These are phyloP conservation scores for Tanypteryx hageni DNA, from an alignment of 2,888 invertebrate species.

Conservation along the genomic window DNA sequence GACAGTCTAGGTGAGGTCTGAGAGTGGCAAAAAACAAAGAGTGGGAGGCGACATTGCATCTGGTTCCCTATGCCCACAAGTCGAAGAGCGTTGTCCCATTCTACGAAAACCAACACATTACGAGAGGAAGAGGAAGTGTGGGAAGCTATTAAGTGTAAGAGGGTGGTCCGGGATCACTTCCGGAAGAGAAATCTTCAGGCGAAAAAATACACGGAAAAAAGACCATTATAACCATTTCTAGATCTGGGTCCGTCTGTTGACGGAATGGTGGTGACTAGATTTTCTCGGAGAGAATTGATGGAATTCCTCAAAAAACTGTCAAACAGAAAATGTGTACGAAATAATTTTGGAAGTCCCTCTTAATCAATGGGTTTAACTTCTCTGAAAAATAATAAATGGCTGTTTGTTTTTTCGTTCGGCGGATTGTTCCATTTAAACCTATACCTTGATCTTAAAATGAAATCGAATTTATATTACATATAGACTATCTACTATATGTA, in stretches of 20 bases:
- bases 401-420: no score
- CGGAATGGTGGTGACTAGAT: background rate
- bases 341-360: no score
- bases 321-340: no score
- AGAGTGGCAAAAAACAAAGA: background rate
- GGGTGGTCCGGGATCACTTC: slow-evolving; percentile 24
- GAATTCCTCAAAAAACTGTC: no score
- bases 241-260: background rate
- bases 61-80: slow-evolving; percentile 28
- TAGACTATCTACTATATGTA: no score
- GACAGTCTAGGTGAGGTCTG: background rate
- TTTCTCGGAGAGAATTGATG: no score
- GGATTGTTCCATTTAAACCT: no score
- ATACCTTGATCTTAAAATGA: no score
- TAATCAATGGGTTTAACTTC: no score
- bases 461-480: no score
- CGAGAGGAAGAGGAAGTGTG: slow-evolving; percentile 24
- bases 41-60: background rate
- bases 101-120: slow-evolving; percentile 3
- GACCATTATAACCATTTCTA: background rate
- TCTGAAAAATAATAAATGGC: no score
- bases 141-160: background rate
- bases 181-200: background rate
- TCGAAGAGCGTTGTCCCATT: background rate
- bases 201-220: background rate